Conservation (phyloP, 2,888 invertebrate species). For the Conistra vaccinii region DNA sequence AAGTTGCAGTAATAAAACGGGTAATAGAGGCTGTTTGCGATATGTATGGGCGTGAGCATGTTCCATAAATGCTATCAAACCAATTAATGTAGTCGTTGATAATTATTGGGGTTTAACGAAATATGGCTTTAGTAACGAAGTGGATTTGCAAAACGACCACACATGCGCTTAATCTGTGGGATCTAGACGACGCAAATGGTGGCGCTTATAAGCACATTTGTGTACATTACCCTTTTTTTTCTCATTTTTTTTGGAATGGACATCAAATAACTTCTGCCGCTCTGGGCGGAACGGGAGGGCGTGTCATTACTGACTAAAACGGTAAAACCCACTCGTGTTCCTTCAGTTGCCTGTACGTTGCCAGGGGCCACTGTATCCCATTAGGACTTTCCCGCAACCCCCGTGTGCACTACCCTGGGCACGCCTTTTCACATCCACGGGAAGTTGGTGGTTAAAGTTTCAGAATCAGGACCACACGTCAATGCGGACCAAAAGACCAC, state of each 20-base stretch:
- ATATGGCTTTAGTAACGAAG: slow-evolving; percentile 20
- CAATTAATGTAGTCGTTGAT: slow-evolving; percentile 42
- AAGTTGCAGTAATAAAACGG: slow-evolving; percentile 61
- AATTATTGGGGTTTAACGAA: slow-evolving; percentile 48
- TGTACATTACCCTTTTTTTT: slow-evolving; percentile 26
- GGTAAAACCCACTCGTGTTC: too few relatives aligned
- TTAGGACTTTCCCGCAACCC: too few relatives aligned
- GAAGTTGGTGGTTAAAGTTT: not conserved
- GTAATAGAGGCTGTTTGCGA: slow-evolving; percentile 48
- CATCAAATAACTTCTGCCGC: too few relatives aligned
- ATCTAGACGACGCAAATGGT: slow-evolving; percentile 31
- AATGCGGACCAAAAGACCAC: slow-evolving; percentile 17
- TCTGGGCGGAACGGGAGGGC: too few relatives aligned
- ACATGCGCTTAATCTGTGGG: slow-evolving; percentile 2
- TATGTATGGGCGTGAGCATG: slow-evolving; percentile 45
- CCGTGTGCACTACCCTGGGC: slow-evolving; percentile 12
- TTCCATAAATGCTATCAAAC: slow-evolving; percentile 51
- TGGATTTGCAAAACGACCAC: slow-evolving; percentile 30
- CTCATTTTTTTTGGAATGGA: too few relatives aligned
- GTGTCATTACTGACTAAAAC: too few relatives aligned
- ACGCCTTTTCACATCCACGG: not conserved
- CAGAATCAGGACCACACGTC: not conserved
- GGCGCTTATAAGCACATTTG: slow-evolving; percentile 23
- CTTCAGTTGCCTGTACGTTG: too few relatives aligned
- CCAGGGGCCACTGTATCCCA: too few relatives aligned